Base-by-base conservation (phyloP, 2,113 vertebrate genomes). In the Corydoras sp. region DNA sequence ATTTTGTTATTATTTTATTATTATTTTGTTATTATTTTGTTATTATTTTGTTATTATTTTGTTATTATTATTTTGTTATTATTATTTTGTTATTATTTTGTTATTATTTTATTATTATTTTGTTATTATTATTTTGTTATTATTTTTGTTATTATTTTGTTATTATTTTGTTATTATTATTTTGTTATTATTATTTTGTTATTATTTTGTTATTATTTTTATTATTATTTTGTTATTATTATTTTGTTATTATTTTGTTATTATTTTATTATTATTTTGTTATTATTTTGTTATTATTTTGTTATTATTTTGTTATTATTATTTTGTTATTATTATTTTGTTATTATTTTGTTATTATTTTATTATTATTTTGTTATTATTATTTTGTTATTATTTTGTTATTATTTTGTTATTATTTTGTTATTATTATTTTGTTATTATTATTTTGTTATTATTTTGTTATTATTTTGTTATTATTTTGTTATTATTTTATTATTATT, bases 1-100 rank as follows among this genome's bases (percentile, higher is more conserved):
- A n/a, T n/a, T n/a, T n/a, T 24, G 18, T 24, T 24, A 24, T 24
- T 24, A 24, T 24, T 24, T 24, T 24, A 24, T 15, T 65, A 70
- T 75, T 61, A 56, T 15, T 53, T 18, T 2, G 18, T 24, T 24
- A 24, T 24, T 24, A 24, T 24, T 24, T 24, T 24, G 2, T 15
- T 65, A 70, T 75, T 61, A 56, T 15, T 53, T 18, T 2, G 18
- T 24, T 24, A 24, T 24, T 24, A 24, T 24, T 24, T 24, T 24
- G 2, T 15, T 65, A 70, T 75, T 61, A 56, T 15, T 53, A 13
- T 2, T 2, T 9, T 71, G 50, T 49, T 58, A 68, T 70, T 69
- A 61, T 14, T 68, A 59, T 71, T 64, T 65, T 73, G 60, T 79
- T 79, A 72, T n/a, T n/a, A n/a, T n/a, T n/a, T n/a, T 24, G 18